Base-by-base conservation (phyloP, 2,888 invertebrate species). In the Drosophila mimica region DNA sequence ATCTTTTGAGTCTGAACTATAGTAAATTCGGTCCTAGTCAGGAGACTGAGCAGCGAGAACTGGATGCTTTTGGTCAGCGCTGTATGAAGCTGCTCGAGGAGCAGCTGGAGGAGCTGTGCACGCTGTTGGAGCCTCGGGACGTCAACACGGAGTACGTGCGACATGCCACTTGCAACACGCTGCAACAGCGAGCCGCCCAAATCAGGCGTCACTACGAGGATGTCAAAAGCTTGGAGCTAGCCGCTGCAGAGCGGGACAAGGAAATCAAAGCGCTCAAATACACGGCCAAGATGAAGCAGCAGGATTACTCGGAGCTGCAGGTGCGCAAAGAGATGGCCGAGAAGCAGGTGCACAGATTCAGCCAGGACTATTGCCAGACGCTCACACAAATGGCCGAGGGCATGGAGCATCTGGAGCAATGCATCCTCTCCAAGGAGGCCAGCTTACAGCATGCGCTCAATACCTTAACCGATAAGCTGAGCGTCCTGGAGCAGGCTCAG, bases 361-460 rank as follows among this genome's bases (percentile, higher is more conserved):
- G 76, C 33, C 79, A 76, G 30, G 88, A 82, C 49, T 90, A 92
- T 34, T 79, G 81, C 6, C 81, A 83, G 6, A 34, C 82, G 13
- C 70, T 91, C 0, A 79, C 74, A 9, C 63, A 82, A 20, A 71
- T 91, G 15, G 81, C 81, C 8, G 78, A 79, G 20, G 76, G 74
- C 34, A 79, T 98, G 48, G 99, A 99, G 67, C 98, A 98, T n/a
- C 73, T 92, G 87, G 85, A 91, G 49, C 95, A 97, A 0, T 95
- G 95, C 57, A 94, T 98, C 94, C 92, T 91, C 81, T 95, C 97
- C 91, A 98, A 97, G 92, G 97, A 98, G 92, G 98, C 98, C 93
- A 98, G 99, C 91, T 98, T 97, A 93, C 98, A 99, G 90, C 97
- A 98, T 91, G 98, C 98, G 0, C 95, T 99, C 95, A 98, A 98